Evolutionary conservation across 2,113 vertebrate genomes (phyloP), one percentile per base, ranked within the genome.

Genomic region (Raja brachyura): DNA sequence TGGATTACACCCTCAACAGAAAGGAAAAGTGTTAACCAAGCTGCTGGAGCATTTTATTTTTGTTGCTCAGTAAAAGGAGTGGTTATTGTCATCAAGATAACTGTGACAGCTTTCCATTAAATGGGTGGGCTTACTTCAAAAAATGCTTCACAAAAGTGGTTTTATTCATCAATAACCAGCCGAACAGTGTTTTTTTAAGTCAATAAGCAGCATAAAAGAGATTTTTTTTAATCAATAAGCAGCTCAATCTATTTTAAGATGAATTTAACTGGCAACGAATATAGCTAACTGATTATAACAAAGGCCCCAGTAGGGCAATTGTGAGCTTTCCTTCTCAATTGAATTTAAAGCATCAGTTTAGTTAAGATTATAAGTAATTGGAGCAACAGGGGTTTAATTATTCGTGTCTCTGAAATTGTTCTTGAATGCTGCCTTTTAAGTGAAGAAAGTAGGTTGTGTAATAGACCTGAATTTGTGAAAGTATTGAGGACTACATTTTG

Each of bases 351-450:
- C 20, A 78, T 77, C 63, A 88, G 90, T 94, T 83, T 79, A 93
- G 14, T 31, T 76, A 68, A 93, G 77, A 93, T 94, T 74, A 93
- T 93, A 93, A 70, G 85, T 75, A 86, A 73, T 93, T 93, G 70
- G n/a, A 93, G 54, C 93, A 83, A 63, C 31, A 59, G 83, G 93
- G 33, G 54, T 39, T 83, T 48, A 93, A 93, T 59, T 93, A 93
- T 93, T 93, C 78, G 93, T 93, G 90, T 93, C 79, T 90, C 70
- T 66, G n/a, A 48, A 74, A 39, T 39, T 93, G 66, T 93, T 93
- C 93, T 93, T 61, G 79, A 68, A 59, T 90, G 75, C 79, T 61
- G 63, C 79, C 86, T 93, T 93, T 73, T 93, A 73, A 94, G 68
- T 33, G 93, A 93, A 90, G 61, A 90, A 93, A 93, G 93, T 93